Base-by-base conservation (phyloP, 1,140 invertebrate genomes). In the Trichonephila inaurata region DNA sequence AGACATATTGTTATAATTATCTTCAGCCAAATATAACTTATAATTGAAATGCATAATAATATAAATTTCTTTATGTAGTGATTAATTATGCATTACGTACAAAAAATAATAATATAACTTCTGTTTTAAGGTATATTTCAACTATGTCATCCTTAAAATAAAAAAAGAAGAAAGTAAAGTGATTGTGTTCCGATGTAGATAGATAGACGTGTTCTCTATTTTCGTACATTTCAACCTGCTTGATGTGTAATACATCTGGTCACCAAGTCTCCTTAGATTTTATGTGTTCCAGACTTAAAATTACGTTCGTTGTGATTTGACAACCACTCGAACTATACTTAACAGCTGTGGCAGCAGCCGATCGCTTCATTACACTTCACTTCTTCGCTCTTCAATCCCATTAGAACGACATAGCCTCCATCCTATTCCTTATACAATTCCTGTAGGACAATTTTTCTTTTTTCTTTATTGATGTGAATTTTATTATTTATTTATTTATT, bases 321-420 rank as follows among this genome's bases (percentile, higher is more conserved):
- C 83, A 85, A 85, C 44, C 51, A 58, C 51, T 33, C 21, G 58
- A 24, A 60, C 19, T 21, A 28, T 28, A 60, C n/a, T 61, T 51
- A 91, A 10, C 89, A 91, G 89, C 72, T 91, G 89, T 91, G 60
- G 21, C 89, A 82, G 72, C 58, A 58, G 77, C 28, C n/a, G 33
- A 91, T 82, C 89, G 89, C 89, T 91, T 91, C 89, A 91, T 91
- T 91, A 91, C 89, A 24, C 72, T 82, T 81, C 77, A 82, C 89
- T 91, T 91, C 89, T 82, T 91, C 28, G 44, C n/a, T 90, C 89
- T 77, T 90, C 89, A 90, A 62, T 40, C 69, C 89, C 89, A 91
- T 91, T 91, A 91, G 60, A 91, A 28, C 21, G 40, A 58, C 4
- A 51, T 14, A 24, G 14, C 64, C 51, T 21, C 44, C 66, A 10